Conservation (phyloP, 2,888 invertebrate genomes). For the Zeuzera pyrina region DNA sequence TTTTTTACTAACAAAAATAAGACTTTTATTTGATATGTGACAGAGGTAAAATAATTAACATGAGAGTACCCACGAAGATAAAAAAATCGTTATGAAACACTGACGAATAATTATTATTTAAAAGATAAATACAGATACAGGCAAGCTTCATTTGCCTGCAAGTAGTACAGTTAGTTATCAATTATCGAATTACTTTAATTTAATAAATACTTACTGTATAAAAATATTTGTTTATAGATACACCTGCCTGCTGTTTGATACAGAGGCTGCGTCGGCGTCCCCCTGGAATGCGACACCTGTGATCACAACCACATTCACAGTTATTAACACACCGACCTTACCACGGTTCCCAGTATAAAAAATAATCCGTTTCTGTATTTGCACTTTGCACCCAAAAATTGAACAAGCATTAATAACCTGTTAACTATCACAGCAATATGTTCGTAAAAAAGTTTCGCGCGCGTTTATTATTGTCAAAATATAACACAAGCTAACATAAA, state of each 20-base stretch:
- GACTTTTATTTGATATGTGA: too few relatives aligned
- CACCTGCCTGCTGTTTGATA: constrained; percentile 49
- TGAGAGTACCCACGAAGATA: too few relatives aligned
- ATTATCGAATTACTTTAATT: too few relatives aligned
- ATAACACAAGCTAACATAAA: constrained; percentile 14
- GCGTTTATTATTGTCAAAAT: constrained; percentile 5
- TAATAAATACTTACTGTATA: too few relatives aligned
- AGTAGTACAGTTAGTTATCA: too few relatives aligned
- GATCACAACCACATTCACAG: constrained; percentile 50
- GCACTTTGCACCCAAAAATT: constrained; percentile 18
- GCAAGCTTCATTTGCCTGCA: too few relatives aligned
- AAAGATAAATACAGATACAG: too few relatives aligned
- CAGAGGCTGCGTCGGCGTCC: constrained; percentile 60
- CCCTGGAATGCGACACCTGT: constrained; percentile 65
- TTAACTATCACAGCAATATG: constrained; percentile 24
- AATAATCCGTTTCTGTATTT: constrained; percentile 21
- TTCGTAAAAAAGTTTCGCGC: constrained; percentile 55
- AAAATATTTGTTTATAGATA: too few relatives aligned
- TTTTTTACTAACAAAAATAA: too few relatives aligned
- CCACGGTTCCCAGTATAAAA: constrained; percentile 17
- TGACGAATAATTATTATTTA: too few relatives aligned
- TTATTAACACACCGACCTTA: constrained; percentile 9
- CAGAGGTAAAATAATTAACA: too few relatives aligned
- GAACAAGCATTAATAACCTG: constrained; percentile 10
- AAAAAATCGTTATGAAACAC: too few relatives aligned